A percentile compares a stretch with the other conserved stretches of the same genome.
Conservation (phyloP, 2,888 invertebrate genomes). For the Thysanoteuthis rhombus region DNA sequence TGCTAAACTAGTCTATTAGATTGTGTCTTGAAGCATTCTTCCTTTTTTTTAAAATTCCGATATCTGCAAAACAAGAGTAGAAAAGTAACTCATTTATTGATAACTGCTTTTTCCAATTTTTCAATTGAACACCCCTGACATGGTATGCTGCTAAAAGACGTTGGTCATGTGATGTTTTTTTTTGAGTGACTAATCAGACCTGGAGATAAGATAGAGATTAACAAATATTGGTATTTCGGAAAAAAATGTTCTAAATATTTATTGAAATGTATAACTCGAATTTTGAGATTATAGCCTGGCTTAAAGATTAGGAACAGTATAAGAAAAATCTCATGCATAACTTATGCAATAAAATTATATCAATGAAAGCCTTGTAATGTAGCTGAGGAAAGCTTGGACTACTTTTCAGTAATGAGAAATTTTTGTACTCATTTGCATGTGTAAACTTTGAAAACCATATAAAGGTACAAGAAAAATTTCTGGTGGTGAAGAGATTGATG, state of each 20-base stretch:
- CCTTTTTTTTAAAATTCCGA: too few relatives aligned
- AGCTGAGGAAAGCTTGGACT: neutral
- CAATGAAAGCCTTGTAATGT: neutral
- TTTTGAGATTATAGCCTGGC: neutral
- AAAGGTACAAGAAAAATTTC: neutral
- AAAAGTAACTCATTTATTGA: too few relatives aligned
- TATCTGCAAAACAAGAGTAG: too few relatives aligned
- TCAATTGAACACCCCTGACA: too few relatives aligned
- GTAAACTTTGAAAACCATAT: neutral
- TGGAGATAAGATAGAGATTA: neutral
- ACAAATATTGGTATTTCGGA: neutral
- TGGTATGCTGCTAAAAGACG: too few relatives aligned
- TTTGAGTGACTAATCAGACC: too few relatives aligned
- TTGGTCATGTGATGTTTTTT: too few relatives aligned
- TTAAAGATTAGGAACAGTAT: neutral
- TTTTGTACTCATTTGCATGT: neutral
- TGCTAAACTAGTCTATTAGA: too few relatives aligned
- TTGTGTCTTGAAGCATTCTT: too few relatives aligned
- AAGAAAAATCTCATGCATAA: neutral
- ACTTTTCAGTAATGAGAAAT: neutral
- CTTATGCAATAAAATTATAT: neutral
- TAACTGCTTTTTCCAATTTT: too few relatives aligned
- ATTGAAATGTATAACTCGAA: neutral
- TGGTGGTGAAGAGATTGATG: neutral
- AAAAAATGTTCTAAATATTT: neutral